These are phyloP conservation scores for Sardina pilchardus DNA, from an alignment of 2,113 vertebrate species.

Conservation along the genomic window DNA sequence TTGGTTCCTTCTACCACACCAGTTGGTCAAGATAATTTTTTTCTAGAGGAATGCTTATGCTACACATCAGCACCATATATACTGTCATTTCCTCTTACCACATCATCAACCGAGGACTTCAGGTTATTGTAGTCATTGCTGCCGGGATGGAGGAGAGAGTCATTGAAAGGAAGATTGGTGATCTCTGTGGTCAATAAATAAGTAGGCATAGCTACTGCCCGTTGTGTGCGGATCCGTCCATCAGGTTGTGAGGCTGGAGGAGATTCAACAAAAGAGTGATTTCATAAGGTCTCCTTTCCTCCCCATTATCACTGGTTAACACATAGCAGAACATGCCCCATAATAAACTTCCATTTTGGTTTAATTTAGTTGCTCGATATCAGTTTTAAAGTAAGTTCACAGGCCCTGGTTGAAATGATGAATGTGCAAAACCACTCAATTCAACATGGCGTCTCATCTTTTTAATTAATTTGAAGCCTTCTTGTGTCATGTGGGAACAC, in stretches of 20 bases:
- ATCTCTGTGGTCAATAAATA: neutral
- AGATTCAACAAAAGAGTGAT: neutral
- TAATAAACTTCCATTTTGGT: neutral
- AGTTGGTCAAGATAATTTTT: no score
- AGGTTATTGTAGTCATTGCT: neutral
- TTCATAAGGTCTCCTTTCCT: neutral
- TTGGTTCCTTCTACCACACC: no score
- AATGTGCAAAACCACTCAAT: no score
- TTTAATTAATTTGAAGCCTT: no score
- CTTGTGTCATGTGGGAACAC: no score
- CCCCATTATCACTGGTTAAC: no score
- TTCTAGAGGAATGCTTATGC: neutral
- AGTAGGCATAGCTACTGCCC: neutral
- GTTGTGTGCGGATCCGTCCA: neutral
- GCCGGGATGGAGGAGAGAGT: neutral
- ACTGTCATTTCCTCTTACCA: neutral
- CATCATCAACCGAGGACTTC: neutral
- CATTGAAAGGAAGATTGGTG: neutral
- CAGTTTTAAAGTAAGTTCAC: neutral
- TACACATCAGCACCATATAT: neutral
- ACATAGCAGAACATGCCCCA: neutral
- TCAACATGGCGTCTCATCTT: no score
- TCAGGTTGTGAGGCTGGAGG: neutral
- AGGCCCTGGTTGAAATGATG: no score
- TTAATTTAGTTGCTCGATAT: neutral